These are phyloP conservation scores for Ectobius pallidus DNA, from an alignment of 2,888 invertebrate genomes.

Conservation along the genomic window DNA sequence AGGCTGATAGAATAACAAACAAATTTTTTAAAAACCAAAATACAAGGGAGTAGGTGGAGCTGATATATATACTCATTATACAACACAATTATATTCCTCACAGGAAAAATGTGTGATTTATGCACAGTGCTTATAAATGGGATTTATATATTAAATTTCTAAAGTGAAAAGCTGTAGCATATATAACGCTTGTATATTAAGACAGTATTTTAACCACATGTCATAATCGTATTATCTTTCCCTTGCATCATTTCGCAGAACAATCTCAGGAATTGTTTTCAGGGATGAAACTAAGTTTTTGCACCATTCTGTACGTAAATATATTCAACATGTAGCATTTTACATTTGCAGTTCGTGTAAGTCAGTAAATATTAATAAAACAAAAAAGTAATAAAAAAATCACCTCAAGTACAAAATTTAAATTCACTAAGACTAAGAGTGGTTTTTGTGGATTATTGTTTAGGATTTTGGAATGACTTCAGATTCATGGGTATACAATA, in stretches of 20 bases:
- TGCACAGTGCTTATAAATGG: too few species aligned
- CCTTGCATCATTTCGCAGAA: conserved; percentile 13
- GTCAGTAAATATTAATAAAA: too few species aligned
- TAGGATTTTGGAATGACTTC: background rate
- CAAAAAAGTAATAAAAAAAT: background rate
- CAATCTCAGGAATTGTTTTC: conserved; percentile 40
- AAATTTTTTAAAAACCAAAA: too few species aligned
- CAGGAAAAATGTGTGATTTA: too few species aligned
- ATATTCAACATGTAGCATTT: conserved; percentile 18
- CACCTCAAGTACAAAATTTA: conserved; percentile 8
- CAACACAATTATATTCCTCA: too few species aligned
- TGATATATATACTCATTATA: too few species aligned
- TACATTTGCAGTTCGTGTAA: background rate
- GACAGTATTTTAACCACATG: background rate
- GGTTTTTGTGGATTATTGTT: background rate
- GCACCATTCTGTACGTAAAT: conserved; percentile 21
- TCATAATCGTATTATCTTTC: conserved; percentile 22
- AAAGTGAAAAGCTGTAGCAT: too few species aligned
- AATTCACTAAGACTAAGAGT: background rate
- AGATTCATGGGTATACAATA: background rate
- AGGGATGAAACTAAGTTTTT: conserved; percentile 29
- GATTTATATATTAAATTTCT: too few species aligned
- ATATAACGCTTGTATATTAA: too few species aligned
- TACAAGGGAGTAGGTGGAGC: too few species aligned
- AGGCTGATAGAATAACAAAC: too few species aligned